These are phyloP conservation scores for Coenonympha arcania DNA, from an alignment of 2,888 invertebrate genomes.

Conservation along the genomic window DNA sequence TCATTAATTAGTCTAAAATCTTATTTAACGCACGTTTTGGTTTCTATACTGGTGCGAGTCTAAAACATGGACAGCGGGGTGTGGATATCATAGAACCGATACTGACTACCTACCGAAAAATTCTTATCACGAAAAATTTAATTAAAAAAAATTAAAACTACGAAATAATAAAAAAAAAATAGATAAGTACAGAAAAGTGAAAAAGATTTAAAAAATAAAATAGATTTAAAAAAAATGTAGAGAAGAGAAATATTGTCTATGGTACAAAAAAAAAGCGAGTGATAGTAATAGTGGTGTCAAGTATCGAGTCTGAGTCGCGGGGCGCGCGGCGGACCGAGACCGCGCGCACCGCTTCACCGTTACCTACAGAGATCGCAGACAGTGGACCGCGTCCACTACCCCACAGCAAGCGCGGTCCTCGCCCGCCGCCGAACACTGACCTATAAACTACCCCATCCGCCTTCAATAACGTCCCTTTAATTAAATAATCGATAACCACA, in stretches of 20 bases:
- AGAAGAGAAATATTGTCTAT: not conserved
- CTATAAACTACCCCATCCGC: too few species aligned
- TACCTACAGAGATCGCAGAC: slow-evolving; percentile 71
- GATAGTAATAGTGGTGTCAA: slow-evolving; percentile 23
- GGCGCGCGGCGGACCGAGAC: slow-evolving; percentile 50
- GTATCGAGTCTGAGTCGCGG: slow-evolving; percentile 34
- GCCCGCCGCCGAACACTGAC: slow-evolving; percentile 29
- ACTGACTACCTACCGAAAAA: slow-evolving; percentile 29
- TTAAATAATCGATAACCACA: too few species aligned
- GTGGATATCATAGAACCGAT: slow-evolving; percentile 42
- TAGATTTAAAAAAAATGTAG: not conserved
- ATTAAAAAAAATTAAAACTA: not conserved
- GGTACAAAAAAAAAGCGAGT: slow-evolving; percentile 15
- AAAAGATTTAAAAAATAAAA: too few species aligned
- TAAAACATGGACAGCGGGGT: slow-evolving; percentile 55
- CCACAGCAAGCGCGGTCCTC: slow-evolving; percentile 51
- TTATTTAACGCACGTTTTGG: slow-evolving; percentile 69
- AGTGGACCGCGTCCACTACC: slow-evolving; percentile 56
- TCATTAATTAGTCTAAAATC: slow-evolving; percentile 61
- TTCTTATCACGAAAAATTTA: slow-evolving; percentile 10
- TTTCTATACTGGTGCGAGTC: slow-evolving; percentile 69
- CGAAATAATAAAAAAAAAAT: not conserved
- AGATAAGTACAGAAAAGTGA: not conserved
- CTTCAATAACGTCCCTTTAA: slow-evolving; percentile 10
- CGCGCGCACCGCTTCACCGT: slow-evolving; percentile 43